These are phyloP conservation scores for Spisula subtruncata DNA, from an alignment of 2,888 invertebrate species.

Conservation along the genomic window DNA sequence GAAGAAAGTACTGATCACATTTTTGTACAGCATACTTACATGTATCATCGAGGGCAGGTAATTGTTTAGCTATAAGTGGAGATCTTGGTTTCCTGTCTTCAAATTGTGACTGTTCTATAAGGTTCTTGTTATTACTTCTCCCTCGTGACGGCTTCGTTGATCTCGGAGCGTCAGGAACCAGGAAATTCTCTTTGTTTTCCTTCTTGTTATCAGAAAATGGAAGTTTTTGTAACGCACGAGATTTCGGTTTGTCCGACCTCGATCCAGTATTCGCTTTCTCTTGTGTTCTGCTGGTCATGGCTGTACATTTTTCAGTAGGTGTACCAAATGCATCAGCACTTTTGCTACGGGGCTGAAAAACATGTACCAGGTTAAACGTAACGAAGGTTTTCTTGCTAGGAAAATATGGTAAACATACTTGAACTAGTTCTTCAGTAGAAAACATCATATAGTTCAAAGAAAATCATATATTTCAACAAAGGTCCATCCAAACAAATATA, in stretches of 20 bases:
- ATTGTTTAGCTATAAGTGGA: slow-evolving; percentile 80
- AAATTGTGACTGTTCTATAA: slow-evolving; percentile 58
- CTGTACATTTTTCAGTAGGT: slow-evolving; percentile 53
- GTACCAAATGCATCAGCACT: slow-evolving; percentile 74
- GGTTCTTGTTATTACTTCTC: slow-evolving; percentile 62
- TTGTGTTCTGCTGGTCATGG: slow-evolving; percentile 44
- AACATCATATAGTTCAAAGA: no score
- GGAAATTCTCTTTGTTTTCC: slow-evolving; percentile 85
- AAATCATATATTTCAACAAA: no score
- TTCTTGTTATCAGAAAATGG: slow-evolving; percentile 78
- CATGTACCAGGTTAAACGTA: background rate
- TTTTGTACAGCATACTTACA: slow-evolving; percentile 73
- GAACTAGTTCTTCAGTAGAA: no score
- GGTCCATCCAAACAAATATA: no score
- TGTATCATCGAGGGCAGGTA: slow-evolving; percentile 81
- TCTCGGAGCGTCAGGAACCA: slow-evolving; percentile 86
- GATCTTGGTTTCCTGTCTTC: slow-evolving; percentile 76
- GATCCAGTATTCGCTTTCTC: slow-evolving; percentile 53
- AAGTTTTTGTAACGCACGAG: slow-evolving; percentile 79
- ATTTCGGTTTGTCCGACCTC: slow-evolving; percentile 72
- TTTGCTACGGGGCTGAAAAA: slow-evolving; percentile 69
- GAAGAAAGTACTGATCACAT: no score
- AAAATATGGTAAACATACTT: no score
- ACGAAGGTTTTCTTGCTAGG: no score
- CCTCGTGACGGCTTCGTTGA: slow-evolving; percentile 76